phyloP scores from a whole-genome alignment of 1,140 invertebrate genomes.

The Brachionus angularis region DNA sequence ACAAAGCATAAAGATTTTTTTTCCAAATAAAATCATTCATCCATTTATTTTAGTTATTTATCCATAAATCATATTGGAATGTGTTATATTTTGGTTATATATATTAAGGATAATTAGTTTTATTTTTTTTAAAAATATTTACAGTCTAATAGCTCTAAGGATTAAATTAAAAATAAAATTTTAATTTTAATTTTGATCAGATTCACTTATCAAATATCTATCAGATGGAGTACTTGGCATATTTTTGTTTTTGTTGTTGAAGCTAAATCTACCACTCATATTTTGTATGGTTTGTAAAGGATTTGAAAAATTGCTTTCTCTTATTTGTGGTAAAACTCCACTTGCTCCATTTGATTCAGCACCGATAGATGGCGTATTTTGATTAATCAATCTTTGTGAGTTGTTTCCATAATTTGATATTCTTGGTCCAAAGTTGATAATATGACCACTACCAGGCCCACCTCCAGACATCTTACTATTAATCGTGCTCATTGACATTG shows the following conservation, averaged over 20 bases:
- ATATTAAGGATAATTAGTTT: too few relatives aligned
- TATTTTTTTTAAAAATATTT: too few relatives aligned
- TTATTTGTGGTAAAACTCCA: conserved; percentile 17
- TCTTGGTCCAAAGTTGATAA: conserved; percentile 37
- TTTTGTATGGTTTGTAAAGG: conserved; percentile 35
- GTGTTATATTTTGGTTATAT: too few relatives aligned
- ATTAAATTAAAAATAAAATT: conserved; percentile 3
- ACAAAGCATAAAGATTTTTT: too few relatives aligned
- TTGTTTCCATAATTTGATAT: background rate
- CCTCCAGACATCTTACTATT: conserved; percentile 39
- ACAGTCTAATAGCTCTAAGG: background rate
- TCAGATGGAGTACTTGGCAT: conserved; percentile 1
- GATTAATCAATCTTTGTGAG: background rate
- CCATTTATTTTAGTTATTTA: too few relatives aligned
- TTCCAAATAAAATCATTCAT: too few relatives aligned
- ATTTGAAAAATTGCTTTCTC: conserved; percentile 11
- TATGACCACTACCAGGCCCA: conserved; percentile 11
- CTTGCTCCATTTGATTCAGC: background rate
- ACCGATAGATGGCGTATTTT: conserved; percentile 2
- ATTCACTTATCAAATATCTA: conserved; percentile 27
- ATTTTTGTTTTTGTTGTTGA: background rate
- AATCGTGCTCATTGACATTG: conserved; percentile 43
- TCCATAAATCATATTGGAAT: too few relatives aligned
- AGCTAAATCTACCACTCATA: conserved; percentile 36
- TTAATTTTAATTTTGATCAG: conserved; percentile 1